Conservation (phyloP, 2,888 invertebrate species). For the Diaperis boleti region DNA sequence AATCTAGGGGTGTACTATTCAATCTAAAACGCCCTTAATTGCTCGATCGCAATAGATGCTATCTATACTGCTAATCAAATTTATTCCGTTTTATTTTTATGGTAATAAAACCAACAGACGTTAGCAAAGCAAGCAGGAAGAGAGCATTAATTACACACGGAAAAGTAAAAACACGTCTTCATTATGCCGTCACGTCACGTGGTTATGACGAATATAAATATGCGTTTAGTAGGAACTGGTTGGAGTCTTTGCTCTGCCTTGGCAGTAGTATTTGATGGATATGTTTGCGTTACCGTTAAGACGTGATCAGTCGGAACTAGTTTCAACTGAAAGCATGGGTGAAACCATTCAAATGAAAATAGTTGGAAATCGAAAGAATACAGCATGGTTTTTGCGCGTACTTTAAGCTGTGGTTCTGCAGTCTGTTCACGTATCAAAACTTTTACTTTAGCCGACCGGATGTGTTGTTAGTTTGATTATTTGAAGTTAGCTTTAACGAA, state of each 20-base stretch:
- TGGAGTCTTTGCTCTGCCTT: neutral
- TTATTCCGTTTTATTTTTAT: neutral
- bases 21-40: neutral
- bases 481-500: too few species aligned
- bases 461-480: too few species aligned
- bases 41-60: neutral
- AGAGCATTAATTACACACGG: conserved; percentile 5
- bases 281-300: neutral
- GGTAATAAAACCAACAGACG: conserved; percentile 14
- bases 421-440: too few species aligned
- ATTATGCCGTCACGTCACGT: neutral
- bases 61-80: neutral
- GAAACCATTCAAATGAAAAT: neutral
- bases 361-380: too few species aligned
- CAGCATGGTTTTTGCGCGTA: too few species aligned
- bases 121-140: conserved; percentile 5
- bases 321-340: neutral
- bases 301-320: neutral
- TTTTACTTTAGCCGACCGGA: too few species aligned
- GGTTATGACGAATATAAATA: neutral
- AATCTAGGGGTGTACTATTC: neutral
- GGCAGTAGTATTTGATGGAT: neutral
- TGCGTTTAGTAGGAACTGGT: neutral
- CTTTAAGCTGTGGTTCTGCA: too few species aligned
- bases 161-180: neutral